These are phyloP conservation scores for Ceyx cyanopectus DNA, from an alignment of 2,113 vertebrate species.

Conservation along the genomic window DNA sequence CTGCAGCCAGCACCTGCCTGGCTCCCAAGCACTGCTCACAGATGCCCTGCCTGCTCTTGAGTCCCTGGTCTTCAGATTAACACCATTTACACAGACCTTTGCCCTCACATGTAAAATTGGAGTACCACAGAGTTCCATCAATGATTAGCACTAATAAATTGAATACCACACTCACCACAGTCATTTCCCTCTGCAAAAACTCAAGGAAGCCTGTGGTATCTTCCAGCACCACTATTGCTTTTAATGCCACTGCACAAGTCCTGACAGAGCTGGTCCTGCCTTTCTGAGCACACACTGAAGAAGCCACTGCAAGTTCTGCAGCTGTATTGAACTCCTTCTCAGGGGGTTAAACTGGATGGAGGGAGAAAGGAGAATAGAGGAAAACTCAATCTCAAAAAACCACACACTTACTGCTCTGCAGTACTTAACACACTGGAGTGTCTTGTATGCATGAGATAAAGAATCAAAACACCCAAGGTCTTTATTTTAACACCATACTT, in stretches of 20 bases:
- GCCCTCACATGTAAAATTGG: background rate
- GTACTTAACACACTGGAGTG: background rate
- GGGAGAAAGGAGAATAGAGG: background rate
- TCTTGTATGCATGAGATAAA: background rate
- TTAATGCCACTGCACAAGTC: background rate
- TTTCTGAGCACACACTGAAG: background rate
- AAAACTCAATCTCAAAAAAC: background rate
- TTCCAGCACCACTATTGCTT: background rate
- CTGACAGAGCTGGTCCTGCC: background rate
- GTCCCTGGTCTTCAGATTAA: background rate
- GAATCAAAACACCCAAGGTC: background rate
- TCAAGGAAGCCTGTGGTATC: background rate
- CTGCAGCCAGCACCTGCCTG: background rate
- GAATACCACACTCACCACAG: background rate
- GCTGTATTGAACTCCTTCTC: rapidly evolving
- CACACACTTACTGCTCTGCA: background rate
- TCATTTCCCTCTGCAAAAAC: constrained; percentile 29
- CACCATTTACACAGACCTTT: background rate
- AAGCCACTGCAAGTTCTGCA: background rate
- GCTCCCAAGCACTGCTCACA: background rate
- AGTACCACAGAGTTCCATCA: background rate
- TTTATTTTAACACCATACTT: background rate
- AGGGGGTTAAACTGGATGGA: background rate
- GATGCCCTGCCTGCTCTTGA: background rate
- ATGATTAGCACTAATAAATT: background rate